Evolutionary conservation across 2,797 vertebrate species (phyloP).

Genomic region (Sitta carolinensis): DNA sequence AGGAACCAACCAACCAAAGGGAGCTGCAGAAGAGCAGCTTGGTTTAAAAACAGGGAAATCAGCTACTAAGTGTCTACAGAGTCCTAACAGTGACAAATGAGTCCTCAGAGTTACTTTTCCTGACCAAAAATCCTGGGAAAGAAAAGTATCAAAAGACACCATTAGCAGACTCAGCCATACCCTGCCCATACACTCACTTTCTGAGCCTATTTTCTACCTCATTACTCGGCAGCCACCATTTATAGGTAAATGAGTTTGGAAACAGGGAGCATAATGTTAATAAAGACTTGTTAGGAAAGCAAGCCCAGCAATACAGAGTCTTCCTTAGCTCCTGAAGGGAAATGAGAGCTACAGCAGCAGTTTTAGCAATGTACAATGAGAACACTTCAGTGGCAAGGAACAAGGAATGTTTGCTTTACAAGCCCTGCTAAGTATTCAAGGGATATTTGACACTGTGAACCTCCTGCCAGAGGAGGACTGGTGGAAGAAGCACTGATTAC

Average conservation of each 20-base stretch:
- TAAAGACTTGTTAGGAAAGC: not conserved
- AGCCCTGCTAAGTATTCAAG: not conserved
- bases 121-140: not conserved
- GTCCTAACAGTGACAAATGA: not conserved
- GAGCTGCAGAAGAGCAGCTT: not conserved
- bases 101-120: not conserved
- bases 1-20: not conserved
- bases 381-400: not conserved
- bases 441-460: not conserved
- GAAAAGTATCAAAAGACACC: not conserved
- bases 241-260: not conserved
- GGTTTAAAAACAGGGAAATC: not conserved
- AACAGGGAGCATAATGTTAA: not conserved
- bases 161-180: not conserved
- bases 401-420: not conserved
- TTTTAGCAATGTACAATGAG: not conserved
- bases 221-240: not conserved
- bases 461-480: not conserved
- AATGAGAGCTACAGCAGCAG: not conserved
- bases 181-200: not conserved
- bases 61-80: not conserved
- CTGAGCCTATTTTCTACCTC: not conserved
- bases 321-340: not conserved
- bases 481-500: not conserved
- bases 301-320: not conserved